These are phyloP conservation scores for Micromesistius poutassou DNA, from an alignment of 2,797 vertebrate species.

Conservation along the genomic window DNA sequence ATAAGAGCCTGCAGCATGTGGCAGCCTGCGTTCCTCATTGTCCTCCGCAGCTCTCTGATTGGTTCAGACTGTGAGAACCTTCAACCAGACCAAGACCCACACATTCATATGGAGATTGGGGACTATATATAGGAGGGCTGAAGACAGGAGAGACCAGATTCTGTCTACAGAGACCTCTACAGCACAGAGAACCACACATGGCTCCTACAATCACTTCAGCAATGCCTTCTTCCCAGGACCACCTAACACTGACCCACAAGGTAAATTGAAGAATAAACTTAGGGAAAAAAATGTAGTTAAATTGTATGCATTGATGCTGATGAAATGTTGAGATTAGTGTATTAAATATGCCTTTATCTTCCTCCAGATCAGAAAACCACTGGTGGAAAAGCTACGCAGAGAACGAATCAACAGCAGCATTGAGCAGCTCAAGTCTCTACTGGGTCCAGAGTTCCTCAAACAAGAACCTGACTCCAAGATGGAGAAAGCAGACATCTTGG, in stretches of 20 bases:
- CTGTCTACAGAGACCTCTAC: constrained; percentile 56
- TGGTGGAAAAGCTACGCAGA: constrained; percentile 82
- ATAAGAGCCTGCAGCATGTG: constrained; percentile 45
- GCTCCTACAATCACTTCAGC: constrained; percentile 69
- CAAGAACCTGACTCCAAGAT: constrained; percentile 68
- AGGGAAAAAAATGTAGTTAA: background rate
- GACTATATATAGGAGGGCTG: constrained; percentile 77
- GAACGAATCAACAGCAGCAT: constrained; percentile 71
- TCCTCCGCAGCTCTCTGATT: constrained; percentile 68
- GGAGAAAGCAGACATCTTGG: constrained; percentile 69
- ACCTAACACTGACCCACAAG: constrained; percentile 61
- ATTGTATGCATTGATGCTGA: constrained; percentile 23
- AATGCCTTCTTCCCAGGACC: constrained; percentile 56
- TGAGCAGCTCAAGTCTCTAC: constrained; percentile 59
- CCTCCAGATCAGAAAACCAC: constrained; percentile 77
- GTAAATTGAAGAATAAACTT: constrained; percentile 53
- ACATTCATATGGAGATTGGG: constrained; percentile 74
- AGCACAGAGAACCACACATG: constrained; percentile 66
- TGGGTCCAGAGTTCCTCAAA: constrained; percentile 70
- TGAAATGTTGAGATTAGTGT: background rate
- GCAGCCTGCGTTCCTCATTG: constrained; percentile 48
- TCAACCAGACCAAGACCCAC: constrained; percentile 70
- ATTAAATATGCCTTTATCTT: constrained; percentile 11
- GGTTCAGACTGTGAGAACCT: constrained; percentile 86
- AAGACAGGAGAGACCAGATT: constrained; percentile 52